These are phyloP conservation scores for Tubulanus polymorphus DNA, from an alignment of 2,888 invertebrate species.

Conservation along the genomic window DNA sequence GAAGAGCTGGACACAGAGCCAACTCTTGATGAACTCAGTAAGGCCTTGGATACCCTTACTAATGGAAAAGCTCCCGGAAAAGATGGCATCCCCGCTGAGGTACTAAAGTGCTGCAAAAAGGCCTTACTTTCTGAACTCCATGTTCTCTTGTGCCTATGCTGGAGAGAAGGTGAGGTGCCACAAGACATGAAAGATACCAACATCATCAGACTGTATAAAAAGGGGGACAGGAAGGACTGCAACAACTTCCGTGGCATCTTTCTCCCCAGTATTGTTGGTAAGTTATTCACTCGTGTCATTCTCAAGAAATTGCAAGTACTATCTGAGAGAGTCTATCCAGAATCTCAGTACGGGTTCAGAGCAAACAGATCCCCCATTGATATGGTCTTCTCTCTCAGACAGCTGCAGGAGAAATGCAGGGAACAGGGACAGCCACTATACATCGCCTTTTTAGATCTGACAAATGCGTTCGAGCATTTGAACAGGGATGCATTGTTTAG, in stretches of 20 bases:
- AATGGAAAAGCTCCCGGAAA: constrained; percentile 10
- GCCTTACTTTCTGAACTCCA: no score
- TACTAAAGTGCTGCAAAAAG: constrained; percentile 12
- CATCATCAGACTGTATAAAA: constrained; percentile 20
- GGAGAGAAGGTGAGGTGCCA: constrained; percentile 15
- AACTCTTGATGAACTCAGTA: constrained; percentile 8
- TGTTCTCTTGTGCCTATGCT: background rate
- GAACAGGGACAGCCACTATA: constrained; percentile 14
- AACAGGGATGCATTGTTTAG: constrained; percentile 15
- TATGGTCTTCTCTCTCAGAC: constrained; percentile 15
- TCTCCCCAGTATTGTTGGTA: constrained; percentile 15
- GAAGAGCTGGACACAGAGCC: constrained; percentile 12
- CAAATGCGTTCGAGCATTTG: constrained; percentile 15
- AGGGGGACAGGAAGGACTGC: constrained; percentile 19
- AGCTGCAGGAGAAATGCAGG: constrained; percentile 14
- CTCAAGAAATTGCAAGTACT: constrained; percentile 9
- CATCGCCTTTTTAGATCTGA: constrained; percentile 20
- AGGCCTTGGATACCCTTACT: constrained; percentile 6
- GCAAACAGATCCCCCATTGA: constrained; percentile 8
- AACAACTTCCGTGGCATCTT: constrained; percentile 22
- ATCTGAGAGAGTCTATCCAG: constrained; percentile 18
- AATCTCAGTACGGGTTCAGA: constrained; percentile 21
- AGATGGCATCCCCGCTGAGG: constrained; percentile 12
- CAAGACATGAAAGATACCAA: constrained; percentile 20
- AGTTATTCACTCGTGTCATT: constrained; percentile 11